A percentile compares a stretch with the other conserved stretches of the same genome.
Conservation (phyloP, 2,797 vertebrate genomes). For the Chromobotia macracanthus region DNA sequence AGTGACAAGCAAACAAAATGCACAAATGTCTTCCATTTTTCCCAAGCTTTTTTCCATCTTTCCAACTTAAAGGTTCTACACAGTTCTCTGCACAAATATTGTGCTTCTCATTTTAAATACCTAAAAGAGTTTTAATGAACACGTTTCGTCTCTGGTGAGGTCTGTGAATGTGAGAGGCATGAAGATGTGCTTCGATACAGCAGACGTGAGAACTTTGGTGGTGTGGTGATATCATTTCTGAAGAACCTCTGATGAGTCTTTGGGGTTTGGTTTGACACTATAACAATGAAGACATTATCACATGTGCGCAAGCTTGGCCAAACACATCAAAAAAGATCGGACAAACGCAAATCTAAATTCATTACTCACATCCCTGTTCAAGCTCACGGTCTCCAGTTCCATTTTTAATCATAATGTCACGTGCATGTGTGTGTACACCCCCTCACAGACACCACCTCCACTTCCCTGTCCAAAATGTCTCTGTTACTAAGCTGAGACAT, state of each 20-base stretch:
- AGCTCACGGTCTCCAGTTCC: slow-evolving; percentile 30
- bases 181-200: background rate
- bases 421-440: background rate
- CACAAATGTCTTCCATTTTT: background rate
- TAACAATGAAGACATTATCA: slow-evolving; percentile 6
- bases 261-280: slow-evolving; percentile 41
- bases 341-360: background rate
- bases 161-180: background rate
- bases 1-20: background rate
- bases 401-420: slow-evolving; percentile 37
- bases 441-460: background rate
- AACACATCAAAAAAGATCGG: too few relatives aligned
- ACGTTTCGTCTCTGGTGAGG: slow-evolving; percentile 9
- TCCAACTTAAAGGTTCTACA: too few relatives aligned
- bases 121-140: background rate
- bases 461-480: slow-evolving; percentile 47
- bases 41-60: background rate
- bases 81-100: background rate
- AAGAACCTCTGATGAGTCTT: slow-evolving; percentile 33
- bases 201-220: slow-evolving; percentile 34
- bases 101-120: background rate
- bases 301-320: background rate
- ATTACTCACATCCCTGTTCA: background rate
- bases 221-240: slow-evolving; percentile 41
- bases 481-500: slow-evolving; percentile 48